Evolutionary conservation across 2,113 vertebrate species (phyloP).

Genomic region (Redunca redunca): DNA sequence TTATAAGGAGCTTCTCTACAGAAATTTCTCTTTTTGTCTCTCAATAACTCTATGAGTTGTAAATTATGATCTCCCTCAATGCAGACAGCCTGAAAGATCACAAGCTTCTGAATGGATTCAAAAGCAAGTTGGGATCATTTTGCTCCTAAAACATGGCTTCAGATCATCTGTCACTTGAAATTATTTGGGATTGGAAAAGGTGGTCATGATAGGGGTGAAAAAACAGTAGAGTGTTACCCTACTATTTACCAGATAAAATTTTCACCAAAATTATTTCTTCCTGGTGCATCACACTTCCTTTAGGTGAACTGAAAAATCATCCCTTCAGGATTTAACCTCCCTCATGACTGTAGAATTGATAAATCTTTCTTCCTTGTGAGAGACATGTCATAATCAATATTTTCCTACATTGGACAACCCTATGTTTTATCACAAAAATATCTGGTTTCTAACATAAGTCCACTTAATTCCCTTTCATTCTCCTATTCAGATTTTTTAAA

Average conservation of each 20-base stretch:
- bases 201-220: neutral
- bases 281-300: neutral
- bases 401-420: neutral
- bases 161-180: neutral
- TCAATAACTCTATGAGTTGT: neutral
- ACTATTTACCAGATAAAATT: neutral
- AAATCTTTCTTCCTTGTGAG: neutral
- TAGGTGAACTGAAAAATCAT: neutral
- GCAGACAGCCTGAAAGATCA: neutral
- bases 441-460: neutral
- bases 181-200: neutral
- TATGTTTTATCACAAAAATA: neutral
- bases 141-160: neutral
- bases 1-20: neutral
- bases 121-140: neutral
- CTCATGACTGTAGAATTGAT: neutral
- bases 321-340: neutral
- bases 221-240: neutral
- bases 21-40: neutral
- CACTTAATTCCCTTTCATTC: conserved; percentile 4
- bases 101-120: neutral
- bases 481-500: neutral
- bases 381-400: neutral
- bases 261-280: neutral
- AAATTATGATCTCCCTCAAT: neutral